Evolutionary conservation across 2,888 invertebrate genomes (phyloP).

Genomic region (Agriopis leucophaearia): DNA sequence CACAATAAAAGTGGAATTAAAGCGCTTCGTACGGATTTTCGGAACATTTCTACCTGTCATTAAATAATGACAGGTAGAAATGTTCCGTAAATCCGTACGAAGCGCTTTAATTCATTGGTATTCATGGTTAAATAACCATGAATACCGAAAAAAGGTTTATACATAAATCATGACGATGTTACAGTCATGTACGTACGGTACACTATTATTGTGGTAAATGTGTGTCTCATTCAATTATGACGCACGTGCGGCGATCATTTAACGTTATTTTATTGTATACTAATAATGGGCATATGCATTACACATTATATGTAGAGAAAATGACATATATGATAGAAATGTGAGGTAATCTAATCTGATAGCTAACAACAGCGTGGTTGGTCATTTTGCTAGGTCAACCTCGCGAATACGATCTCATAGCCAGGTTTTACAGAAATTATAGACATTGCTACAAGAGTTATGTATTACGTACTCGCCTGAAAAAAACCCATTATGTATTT

Average conservation of each 20-base stretch:
- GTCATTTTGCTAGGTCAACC: not conserved
- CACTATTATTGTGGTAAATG: not conserved
- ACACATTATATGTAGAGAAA: not conserved
- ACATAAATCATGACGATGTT: too few relatives aligned
- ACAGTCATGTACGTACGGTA: not conserved
- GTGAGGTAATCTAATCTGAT: too few relatives aligned
- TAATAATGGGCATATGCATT: too few relatives aligned
- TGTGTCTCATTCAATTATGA: slow-evolving; percentile 1
- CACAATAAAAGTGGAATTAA: too few relatives aligned
- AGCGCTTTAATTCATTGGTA: too few relatives aligned
- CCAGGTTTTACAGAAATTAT: slow-evolving; percentile 2
- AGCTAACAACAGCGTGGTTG: not conserved
- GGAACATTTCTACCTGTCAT: too few relatives aligned
- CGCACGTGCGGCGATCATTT: not conserved
- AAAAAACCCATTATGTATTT: slow-evolving; percentile 74
- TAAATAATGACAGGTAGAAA: too few relatives aligned
- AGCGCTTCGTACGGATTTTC: too few relatives aligned
- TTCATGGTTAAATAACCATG: too few relatives aligned
- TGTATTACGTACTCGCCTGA: slow-evolving; percentile 62
- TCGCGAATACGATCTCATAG: not conserved
- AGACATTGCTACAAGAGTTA: slow-evolving; percentile 12
- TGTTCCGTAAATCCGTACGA: too few relatives aligned
- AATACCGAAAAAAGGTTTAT: too few relatives aligned
- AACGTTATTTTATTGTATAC: not conserved
- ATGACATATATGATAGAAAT: too few relatives aligned